These are phyloP conservation scores for Orthonyx spaldingii DNA, from an alignment of 2,113 vertebrate species.

Conservation along the genomic window DNA sequence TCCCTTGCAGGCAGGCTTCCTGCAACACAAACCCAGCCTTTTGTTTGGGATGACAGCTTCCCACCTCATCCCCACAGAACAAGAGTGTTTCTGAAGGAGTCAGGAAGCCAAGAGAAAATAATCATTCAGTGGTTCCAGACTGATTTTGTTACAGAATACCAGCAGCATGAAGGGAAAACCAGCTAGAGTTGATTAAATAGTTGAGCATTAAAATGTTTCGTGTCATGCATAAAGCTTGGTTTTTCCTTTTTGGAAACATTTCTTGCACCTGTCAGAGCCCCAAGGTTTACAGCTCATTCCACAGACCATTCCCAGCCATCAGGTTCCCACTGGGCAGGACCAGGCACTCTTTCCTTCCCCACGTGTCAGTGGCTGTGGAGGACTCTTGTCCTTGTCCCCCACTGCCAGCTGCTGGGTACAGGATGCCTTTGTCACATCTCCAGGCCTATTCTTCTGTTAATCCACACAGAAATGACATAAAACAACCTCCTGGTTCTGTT, in stretches of 20 bases:
- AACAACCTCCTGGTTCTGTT: neutral
- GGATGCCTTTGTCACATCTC: neutral
- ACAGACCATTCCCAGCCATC: neutral
- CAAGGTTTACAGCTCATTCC: neutral
- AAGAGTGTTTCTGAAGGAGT: neutral
- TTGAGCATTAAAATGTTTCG: neutral
- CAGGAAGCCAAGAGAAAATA: neutral
- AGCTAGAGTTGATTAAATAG: neutral
- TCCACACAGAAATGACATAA: neutral
- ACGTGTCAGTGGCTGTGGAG: fast-evolving
- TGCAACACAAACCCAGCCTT: constrained; percentile 40
- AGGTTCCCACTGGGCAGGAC: neutral
- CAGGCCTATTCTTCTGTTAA: neutral
- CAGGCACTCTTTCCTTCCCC: neutral
- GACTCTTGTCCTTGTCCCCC: neutral
- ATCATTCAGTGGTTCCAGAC: neutral
- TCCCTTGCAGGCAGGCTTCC: constrained; percentile 97
- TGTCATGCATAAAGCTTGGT: neutral
- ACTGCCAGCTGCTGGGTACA: neutral
- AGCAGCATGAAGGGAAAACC: neutral
- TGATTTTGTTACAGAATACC: neutral
- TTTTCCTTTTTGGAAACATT: neutral
- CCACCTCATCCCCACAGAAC: neutral
- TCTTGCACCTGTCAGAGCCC: neutral
- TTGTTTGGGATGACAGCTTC: neutral